Evolutionary conservation across 2,888 invertebrate genomes (phyloP).

Genomic region (Eristalinus sepulchralis): DNA sequence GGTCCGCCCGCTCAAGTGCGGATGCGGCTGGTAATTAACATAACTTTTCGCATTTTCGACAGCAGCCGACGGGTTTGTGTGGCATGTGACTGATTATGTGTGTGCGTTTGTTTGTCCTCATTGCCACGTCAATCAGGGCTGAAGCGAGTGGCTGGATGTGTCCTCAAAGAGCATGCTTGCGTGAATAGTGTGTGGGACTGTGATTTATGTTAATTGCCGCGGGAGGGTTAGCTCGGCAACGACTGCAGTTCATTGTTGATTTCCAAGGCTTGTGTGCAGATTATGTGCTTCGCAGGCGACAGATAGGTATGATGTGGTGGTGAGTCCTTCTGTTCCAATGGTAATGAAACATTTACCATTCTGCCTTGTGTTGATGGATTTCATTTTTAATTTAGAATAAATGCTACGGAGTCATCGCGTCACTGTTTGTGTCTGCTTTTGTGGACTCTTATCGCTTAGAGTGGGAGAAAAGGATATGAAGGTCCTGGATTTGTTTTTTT

Average conservation of each 20-base stretch:
- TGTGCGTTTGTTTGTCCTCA: not conserved
- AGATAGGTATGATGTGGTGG: not conserved
- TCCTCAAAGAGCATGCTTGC: slow-evolving; percentile 66
- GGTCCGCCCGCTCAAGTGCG: not conserved
- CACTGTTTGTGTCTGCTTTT: not conserved
- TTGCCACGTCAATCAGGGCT: slow-evolving; percentile 44
- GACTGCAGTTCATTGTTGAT: slow-evolving; percentile 60
- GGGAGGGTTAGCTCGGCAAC: slow-evolving; percentile 42
- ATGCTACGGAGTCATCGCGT: not conserved
- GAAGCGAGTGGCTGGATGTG: slow-evolving; percentile 24
- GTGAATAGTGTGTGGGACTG: slow-evolving; percentile 48
- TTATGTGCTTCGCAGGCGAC: slow-evolving; percentile 63
- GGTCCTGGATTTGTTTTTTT: not conserved
- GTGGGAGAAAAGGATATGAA: not conserved
- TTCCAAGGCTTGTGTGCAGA: slow-evolving; percentile 55
- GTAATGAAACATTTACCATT: slow-evolving; percentile 66
- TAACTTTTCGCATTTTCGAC: slow-evolving; percentile 61
- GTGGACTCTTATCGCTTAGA: not conserved
- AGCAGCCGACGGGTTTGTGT: slow-evolving; percentile 43
- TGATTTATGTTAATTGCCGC: slow-evolving; percentile 69
- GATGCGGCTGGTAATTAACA: slow-evolving; percentile 50
- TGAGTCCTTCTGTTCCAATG: slow-evolving; percentile 60
- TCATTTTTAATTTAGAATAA: slow-evolving; percentile 35
- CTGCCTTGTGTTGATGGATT: slow-evolving; percentile 56
- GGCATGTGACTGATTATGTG: not conserved